These are phyloP conservation scores for Cairina moschata DNA, from an alignment of 2,113 vertebrate species.

Conservation along the genomic window DNA sequence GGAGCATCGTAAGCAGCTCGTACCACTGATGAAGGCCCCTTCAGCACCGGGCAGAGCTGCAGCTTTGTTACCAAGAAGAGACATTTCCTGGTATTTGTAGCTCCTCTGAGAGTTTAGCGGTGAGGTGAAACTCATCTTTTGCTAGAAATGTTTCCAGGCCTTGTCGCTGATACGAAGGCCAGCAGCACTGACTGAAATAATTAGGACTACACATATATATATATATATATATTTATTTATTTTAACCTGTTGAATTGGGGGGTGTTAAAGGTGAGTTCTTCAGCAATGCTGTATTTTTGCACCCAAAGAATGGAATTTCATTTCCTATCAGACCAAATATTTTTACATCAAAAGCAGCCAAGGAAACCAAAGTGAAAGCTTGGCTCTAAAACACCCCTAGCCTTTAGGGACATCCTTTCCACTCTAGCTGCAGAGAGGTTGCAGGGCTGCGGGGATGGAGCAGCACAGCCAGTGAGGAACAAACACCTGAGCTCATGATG, in stretches of 20 bases:
- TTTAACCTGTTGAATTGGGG: not conserved
- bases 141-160: not conserved
- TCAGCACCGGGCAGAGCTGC: not conserved
- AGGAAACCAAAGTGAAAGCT: not conserved
- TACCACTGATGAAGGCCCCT: not conserved
- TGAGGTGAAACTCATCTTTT: not conserved
- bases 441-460: not conserved
- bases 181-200: not conserved
- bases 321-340: not conserved
- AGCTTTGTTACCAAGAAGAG: not conserved
- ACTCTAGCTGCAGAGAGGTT: not conserved
- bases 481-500: fast-evolving
- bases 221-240: too few species aligned
- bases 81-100: not conserved
- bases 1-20: fast-evolving
- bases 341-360: not conserved
- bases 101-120: not conserved
- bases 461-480: not conserved
- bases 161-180: not conserved
- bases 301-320: not conserved
- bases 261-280: not conserved
- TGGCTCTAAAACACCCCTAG: not conserved
- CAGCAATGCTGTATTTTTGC: fast-evolving
- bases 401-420: not conserved
- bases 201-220: not conserved